Base-by-base conservation (phyloP, 2,888 invertebrate species). In the Mycalesis mineus region DNA sequence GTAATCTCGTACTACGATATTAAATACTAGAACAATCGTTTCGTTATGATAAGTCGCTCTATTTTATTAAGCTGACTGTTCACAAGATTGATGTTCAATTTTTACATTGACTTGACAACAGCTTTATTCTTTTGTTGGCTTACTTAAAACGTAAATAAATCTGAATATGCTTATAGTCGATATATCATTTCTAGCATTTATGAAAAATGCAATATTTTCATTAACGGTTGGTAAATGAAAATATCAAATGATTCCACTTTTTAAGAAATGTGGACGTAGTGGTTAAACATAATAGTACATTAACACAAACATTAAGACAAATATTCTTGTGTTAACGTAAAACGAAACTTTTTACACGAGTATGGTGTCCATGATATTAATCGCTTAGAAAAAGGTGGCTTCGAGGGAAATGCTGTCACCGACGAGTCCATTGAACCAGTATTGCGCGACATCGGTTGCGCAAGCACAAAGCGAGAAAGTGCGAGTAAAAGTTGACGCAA, bases 401-500 rank as follows among this genome's bases (percentile, higher is more conserved):
- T 56, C 60, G 72, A 71, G 75, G 72, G 77, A 79, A 82, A 82
- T 78, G 80, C 77, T 77, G 79, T 80, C 75, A 75, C 75, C 69
- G 69, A 65, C 67, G 74, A 75, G 75, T 77, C 74, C 76, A 76
- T 67, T 78, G 79, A 81, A 84, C 84, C 80, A 82, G 87, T 84
- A 83, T 81, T 78, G 82, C 76, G 68, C 64, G 63, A 67, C 71
- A 69, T 49, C 60, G 66, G 82, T 89, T 89, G 89, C 88, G 89
- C 86, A 89, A 89, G 87, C 76, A 80, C 80, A 77, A 65, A 71
- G 63, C 82, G 85, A 84, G 89, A 89, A 89, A 88, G 88, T 88
- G 88, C 84, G 82, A 88, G 89, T 88, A 88, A 89, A 88, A 89
- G 89, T 88, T 88, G 88, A 89, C 86, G 88, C 88, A 88, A 88